phyloP scores from a whole-genome alignment of 2,888 invertebrate genomes.

The Lissonota sp. region DNA sequence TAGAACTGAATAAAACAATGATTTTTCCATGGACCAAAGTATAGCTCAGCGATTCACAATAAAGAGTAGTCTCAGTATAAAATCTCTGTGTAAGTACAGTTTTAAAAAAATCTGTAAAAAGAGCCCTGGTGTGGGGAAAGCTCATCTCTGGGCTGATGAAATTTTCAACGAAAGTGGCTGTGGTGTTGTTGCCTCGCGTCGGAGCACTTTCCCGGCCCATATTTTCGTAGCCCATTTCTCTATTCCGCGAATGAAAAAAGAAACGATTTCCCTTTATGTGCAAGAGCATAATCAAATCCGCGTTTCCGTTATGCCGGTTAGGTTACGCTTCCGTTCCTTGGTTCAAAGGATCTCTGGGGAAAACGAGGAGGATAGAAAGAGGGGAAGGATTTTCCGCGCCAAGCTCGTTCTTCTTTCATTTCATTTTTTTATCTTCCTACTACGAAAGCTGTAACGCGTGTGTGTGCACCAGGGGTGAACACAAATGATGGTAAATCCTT shows the following conservation, averaged over 20 bases:
- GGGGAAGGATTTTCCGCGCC: no score
- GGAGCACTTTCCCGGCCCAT: conserved; percentile 10
- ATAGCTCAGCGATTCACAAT: no score
- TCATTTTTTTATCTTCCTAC: no score
- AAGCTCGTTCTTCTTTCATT: no score
- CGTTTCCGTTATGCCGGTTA: conserved; percentile 6
- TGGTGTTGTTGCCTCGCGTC: conserved; percentile 11
- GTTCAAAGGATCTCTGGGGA: conserved; percentile 36
- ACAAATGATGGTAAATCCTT: no score
- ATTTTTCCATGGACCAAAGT: no score
- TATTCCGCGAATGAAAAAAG: conserved; percentile 29
- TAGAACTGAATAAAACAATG: no score
- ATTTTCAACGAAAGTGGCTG: conserved; percentile 28
- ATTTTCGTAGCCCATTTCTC: conserved; percentile 15
- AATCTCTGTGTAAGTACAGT: no score
- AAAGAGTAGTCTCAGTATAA: no score
- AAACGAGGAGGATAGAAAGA: no score
- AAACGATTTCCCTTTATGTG: conserved; percentile 19
- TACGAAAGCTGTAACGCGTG: no score
- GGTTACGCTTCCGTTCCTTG: conserved; percentile 48
- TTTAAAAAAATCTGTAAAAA: not conserved
- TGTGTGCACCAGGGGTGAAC: no score
- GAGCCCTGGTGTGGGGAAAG: not conserved
- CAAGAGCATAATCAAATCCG: conserved; percentile 54
- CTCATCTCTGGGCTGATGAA: conserved; percentile 23